Evolutionary conservation across 2,797 vertebrate genomes (phyloP).

Genomic region (Schizopygopsis malacanthus): DNA sequence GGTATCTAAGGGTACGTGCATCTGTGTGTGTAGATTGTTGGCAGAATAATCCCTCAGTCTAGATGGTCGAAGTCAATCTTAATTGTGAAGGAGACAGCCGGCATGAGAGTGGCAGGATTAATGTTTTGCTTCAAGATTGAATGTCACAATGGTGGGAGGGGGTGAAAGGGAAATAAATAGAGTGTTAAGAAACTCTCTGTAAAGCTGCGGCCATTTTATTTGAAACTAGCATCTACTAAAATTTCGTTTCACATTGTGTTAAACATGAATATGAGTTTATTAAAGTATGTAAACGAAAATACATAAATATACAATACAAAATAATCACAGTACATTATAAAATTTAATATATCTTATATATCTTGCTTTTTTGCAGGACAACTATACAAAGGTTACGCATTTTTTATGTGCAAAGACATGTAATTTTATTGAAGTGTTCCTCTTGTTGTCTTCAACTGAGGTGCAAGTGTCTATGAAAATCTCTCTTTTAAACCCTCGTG

Average conservation of each 20-base stretch:
- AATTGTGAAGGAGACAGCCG: conserved; percentile 72
- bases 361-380: conserved; percentile 2
- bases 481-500: conserved; percentile 28
- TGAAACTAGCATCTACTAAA: conserved; percentile 6
- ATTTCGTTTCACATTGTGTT: not conserved
- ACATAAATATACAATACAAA: not conserved
- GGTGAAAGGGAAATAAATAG: conserved; percentile 14
- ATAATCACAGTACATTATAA: not conserved
- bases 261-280: not conserved
- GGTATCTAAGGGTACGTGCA: conserved; percentile 6
- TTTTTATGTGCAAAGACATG: not conserved
- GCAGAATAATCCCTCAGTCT: conserved; percentile 71
- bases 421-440: conserved; percentile 17
- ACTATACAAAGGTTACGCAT: not conserved
- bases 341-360: not conserved
- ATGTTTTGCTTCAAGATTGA: conserved; percentile 70
- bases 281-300: not conserved
- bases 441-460: conserved; percentile 34
- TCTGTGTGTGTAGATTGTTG: conserved; percentile 28
- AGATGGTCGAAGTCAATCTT: conserved; percentile 68
- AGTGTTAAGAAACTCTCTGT: not conserved
- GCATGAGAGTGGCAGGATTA: conserved; percentile 75
- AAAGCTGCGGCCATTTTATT: conserved; percentile 43
- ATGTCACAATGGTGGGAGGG: conserved; percentile 60
- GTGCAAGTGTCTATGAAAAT: conserved; percentile 28